Base-by-base conservation (phyloP, 2,888 invertebrate genomes). In the Lochmaea crataegi region DNA sequence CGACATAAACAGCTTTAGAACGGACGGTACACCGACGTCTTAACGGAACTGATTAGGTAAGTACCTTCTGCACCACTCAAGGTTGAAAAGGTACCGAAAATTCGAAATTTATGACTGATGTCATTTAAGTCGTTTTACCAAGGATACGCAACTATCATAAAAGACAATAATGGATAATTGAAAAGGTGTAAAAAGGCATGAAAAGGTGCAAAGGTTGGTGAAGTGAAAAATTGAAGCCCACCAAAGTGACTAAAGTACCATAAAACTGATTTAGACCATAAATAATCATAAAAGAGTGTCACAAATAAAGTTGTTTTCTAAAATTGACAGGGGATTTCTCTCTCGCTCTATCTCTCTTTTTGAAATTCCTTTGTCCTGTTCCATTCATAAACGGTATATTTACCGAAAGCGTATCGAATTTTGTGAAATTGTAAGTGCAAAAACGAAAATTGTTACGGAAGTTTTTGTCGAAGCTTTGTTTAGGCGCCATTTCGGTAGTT, bases 321-420 rank as follows among this genome's bases (percentile, higher is more conserved):
- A 63, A n/a, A 41, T 16, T 63, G 61, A 63, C 61, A 63, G 61
- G 42, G 61, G 61, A 63, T 58, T 14, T 42, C 9, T 42, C 4
- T 22, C 26, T n/a, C n/a, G 6, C 32, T 32, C 11, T 11, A 45
- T 45, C 1, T 41, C 16, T 18, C 42, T 6, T 2, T 38, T 38
- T 7, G 32, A 38, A 42, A 41, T 10, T 42, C 11, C 41, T 42
- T 63, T 63, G 38, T 63, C 9, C 18, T 18, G 18, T n/a, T 63
- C 14, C 61, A 63, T 63, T 63, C 61, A 41, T 63, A 16, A 63
- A 63, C 61, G 61, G 61, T 63, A 63, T 18, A 63, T 18, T 42
- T 63, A 63, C 41, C 18, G 61, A 63, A 63, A 63, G 61, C 61
- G 61, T 63, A 42, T n/a, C 61, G n/a, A 42, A 63, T 63, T 63